phyloP scores from a whole-genome alignment of 2,113 vertebrate species.

The Eulemur rufifrons region DNA sequence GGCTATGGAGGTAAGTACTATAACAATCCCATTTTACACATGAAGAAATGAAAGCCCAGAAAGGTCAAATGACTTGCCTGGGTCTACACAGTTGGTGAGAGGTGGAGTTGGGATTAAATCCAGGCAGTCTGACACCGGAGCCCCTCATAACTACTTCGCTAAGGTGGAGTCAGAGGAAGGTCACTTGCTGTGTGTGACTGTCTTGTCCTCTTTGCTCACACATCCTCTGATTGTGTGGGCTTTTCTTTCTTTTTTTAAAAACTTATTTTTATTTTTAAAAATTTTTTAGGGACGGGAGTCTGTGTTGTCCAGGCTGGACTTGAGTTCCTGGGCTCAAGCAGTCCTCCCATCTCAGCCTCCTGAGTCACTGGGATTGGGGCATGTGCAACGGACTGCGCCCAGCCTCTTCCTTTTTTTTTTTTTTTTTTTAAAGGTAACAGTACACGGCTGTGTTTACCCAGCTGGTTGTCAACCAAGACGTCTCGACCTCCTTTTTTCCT shows the following conservation, averaged over 20 bases:
- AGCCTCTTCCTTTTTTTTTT: too few relatives aligned
- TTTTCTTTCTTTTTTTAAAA: not conserved
- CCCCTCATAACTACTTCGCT: not conserved
- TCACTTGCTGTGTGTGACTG: not conserved
- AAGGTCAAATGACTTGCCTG: not conserved
- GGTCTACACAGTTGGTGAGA: not conserved
- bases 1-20: not conserved
- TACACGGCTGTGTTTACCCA: not conserved
- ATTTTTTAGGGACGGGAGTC: too few relatives aligned
- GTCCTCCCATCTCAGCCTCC: too few relatives aligned
- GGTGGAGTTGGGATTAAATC: not conserved
- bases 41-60: not conserved
- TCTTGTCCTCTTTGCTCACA: not conserved
- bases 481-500: not conserved
- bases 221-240: not conserved
- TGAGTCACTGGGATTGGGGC: too few relatives aligned
- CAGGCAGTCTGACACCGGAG: not conserved
- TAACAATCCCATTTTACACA: not conserved
- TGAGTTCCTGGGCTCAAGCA: too few relatives aligned
- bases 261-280: not conserved
- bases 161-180: not conserved
- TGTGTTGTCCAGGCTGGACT: too few relatives aligned
- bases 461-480: not conserved
- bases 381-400: too few relatives aligned
- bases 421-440: not conserved